Conservation (phyloP, 2,888 invertebrate genomes). For the Nemotelus pantherinus region DNA sequence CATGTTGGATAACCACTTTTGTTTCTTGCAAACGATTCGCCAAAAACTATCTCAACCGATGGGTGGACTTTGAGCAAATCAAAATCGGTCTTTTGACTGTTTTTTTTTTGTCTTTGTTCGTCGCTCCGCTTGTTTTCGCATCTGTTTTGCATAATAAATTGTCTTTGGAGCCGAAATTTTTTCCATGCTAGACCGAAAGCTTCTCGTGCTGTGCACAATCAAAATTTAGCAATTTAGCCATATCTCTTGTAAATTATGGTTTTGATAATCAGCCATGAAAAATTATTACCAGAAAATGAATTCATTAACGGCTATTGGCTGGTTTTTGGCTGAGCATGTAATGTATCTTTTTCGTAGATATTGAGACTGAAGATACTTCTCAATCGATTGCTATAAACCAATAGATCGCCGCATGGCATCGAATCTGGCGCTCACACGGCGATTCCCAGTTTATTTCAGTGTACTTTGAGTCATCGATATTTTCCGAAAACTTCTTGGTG, state of each 20-base stretch:
- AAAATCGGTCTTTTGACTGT: no score
- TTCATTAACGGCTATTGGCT: background rate
- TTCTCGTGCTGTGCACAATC: background rate
- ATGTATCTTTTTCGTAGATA: no score
- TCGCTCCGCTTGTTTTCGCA: background rate
- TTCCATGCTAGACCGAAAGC: background rate
- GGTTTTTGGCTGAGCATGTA: background rate
- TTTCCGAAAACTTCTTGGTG: background rate
- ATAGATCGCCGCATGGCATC: background rate
- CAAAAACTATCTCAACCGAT: slow-evolving; percentile 6
- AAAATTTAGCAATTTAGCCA: background rate
- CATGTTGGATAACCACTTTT: background rate
- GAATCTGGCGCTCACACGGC: no score
- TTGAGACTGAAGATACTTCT: no score
- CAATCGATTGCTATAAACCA: no score
- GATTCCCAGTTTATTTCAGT: background rate
- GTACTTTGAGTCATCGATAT: slow-evolving; percentile 14
- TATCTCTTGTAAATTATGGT: background rate
- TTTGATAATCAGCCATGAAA: background rate
- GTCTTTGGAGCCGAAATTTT: background rate
- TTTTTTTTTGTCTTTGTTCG: no score
- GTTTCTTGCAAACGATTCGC: slow-evolving; percentile 17
- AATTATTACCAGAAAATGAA: background rate
- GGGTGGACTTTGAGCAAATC: slow-evolving; percentile 22
- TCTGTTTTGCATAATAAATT: background rate